Evolutionary conservation across 2,113 vertebrate genomes (phyloP), one percentile per base, ranked within the genome.

Genomic region (Sterrhoptilus dennistouni): DNA sequence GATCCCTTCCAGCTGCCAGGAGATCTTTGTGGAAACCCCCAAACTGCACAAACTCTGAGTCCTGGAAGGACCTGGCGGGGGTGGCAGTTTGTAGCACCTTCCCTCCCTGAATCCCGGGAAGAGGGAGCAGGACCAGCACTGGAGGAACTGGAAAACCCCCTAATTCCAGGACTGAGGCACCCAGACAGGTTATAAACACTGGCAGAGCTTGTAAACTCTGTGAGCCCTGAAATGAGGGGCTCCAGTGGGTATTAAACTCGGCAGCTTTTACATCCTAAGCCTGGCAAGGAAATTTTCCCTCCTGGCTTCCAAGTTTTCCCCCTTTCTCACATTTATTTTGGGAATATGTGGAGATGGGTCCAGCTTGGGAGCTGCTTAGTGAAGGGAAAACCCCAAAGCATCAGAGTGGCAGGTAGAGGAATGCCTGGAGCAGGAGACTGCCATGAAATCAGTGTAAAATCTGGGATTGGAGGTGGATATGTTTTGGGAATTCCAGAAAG

Each of bases 141-240:
- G 36, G 47, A 78, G 74, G 50, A 78, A 69, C 24, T 81, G 40
- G 69, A 44, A 91, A 66, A 47, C 24, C 24, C 75, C 21, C 1
- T 50, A 35, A 93, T 29, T 69, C 47, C 47, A 54, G 64, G 74
- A n/a, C 2, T 27, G 69, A 89, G 74, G 82, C 78, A 82, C 84
- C 82, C 90, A 75, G 74, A 61, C 83, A 87, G 69, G 29, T 87
- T 75, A 70, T 94, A 91, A 93, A 91, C n/a, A 2, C 65, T 36
- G 74, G 74, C 45, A 49, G 45, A 87, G 84, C 92, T 91, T 82
- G 91, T 96, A 94, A 97, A 89, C 49, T 88, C 90, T 36, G 8
- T 49, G 72, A 93, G 87, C 83, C 95, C 91, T 95, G 93, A 94
- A 96, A 96, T 23, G 64, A 74, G 69, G 64, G 49, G 57, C 87